Base-by-base conservation (phyloP, 2,888 invertebrate species). In the Trichacis sp. region DNA sequence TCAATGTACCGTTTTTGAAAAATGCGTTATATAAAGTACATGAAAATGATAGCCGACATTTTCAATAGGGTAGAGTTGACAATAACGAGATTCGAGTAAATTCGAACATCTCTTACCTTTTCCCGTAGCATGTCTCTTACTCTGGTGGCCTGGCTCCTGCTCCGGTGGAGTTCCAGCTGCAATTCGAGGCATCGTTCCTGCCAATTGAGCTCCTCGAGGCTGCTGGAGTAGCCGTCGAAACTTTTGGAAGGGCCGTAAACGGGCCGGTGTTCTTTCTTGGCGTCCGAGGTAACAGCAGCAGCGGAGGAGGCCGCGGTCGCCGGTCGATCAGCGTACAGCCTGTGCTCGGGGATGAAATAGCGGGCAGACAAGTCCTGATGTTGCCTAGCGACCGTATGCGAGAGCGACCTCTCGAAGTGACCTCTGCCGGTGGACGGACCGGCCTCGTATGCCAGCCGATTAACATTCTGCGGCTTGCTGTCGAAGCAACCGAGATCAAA, bases 121-220 rank as follows among this genome's bases (percentile, higher is more conserved):
- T 95, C 94, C 81, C 94, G 88, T 62, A 96, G 90, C 90, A 95
- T 92, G 79, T 95, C 93, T 48, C 95, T 88, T 53, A 95, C 94
- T 77, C 93, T 89, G 64, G 93, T 92, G 1, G 95, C 94, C 85
- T 96, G 95, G 75, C 92, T 91, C 76, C 94, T 89, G 80, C 93
- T 95, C 69, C 94, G 88, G 80, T 95, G 94, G 73, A 96, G 85
- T 82, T 96, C 95, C 77, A 93, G 85, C 84, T 96, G 95, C 73
- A 96, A 85, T 81, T 94, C 93, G 77, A 94, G 84, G 80, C 95
- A 96, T 57, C 94, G 88, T 85, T 95, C 94, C 85, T 95, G 94
- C 96, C 95, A 96, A 85, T 94, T 93, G 77, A 93, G 89, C 59
- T 84, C 82, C 68, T 83, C 83, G 49, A 80, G 79, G 11, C 78